Conservation (phyloP, 2,888 invertebrate genomes). For the Micropterix aruncella region DNA sequence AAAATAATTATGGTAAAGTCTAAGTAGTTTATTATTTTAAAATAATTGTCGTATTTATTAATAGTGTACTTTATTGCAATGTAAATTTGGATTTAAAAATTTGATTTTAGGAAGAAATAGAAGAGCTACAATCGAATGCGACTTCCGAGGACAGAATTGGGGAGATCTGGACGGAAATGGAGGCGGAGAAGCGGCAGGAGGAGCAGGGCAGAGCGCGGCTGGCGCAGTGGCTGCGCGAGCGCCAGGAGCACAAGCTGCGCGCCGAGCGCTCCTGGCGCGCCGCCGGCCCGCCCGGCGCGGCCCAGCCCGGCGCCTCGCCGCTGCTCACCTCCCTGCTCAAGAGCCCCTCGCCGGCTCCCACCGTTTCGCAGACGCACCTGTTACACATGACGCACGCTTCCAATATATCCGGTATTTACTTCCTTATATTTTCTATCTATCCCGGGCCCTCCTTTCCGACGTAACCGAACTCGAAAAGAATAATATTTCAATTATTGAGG, state of each 20-base stretch:
- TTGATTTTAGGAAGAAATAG: slow-evolving; percentile 28
- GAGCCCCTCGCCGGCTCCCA: slow-evolving; percentile 41
- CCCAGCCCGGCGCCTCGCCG: slow-evolving; percentile 49
- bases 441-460: too few species aligned
- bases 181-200: slow-evolving; percentile 54
- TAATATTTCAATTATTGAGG: too few species aligned
- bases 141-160: slow-evolving; percentile 58
- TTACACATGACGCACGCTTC: slow-evolving; percentile 31
- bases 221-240: slow-evolving; percentile 46
- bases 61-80: too few species aligned
- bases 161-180: slow-evolving; percentile 60
- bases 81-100: slow-evolving; percentile 31
- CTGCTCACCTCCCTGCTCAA: slow-evolving; percentile 72
- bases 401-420: slow-evolving; percentile 24
- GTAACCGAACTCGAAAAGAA: too few species aligned
- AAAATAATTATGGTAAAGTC: too few species aligned
- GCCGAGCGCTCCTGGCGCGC: slow-evolving; percentile 47
- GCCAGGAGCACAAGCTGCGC: slow-evolving; percentile 49
- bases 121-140: slow-evolving; percentile 28
- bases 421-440: too few species aligned
- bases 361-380: slow-evolving; percentile 31
- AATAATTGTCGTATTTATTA: too few species aligned
- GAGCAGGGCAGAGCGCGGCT: slow-evolving; percentile 52
- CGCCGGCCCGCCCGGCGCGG: slow-evolving; percentile 12
- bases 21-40: too few species aligned